phyloP scores from a whole-genome alignment of 2,113 vertebrate genomes.

The Pteronura brasiliensis region DNA sequence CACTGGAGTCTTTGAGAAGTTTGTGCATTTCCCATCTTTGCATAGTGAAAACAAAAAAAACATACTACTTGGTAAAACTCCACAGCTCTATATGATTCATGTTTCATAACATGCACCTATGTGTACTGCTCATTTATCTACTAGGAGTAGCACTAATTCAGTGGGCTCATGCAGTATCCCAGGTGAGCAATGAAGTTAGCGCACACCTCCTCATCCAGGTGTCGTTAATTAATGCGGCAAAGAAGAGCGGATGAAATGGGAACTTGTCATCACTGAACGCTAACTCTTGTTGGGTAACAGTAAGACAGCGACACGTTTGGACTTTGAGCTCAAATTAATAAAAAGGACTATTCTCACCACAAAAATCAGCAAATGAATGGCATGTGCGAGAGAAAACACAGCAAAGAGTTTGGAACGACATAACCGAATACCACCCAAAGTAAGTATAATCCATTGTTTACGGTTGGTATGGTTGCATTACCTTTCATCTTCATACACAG shows the following conservation, averaged over 20 bases:
- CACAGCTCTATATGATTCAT: slow-evolving; percentile 74
- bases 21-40: slow-evolving; percentile 96
- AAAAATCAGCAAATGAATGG: slow-evolving; percentile 56
- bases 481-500: slow-evolving; percentile 4
- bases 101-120: slow-evolving; percentile 92
- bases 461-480: slow-evolving; percentile 30
- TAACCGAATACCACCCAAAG: slow-evolving; percentile 57
- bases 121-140: slow-evolving; percentile 86
- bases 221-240: slow-evolving; percentile 78
- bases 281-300: slow-evolving; percentile 59
- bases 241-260: slow-evolving; percentile 80
- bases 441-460: slow-evolving; percentile 20
- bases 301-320: slow-evolving; percentile 24
- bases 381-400: slow-evolving; percentile 53
- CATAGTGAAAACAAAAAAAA: slow-evolving; percentile 90
- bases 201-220: slow-evolving; percentile 78
- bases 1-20: slow-evolving; percentile 80
- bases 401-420: slow-evolving; percentile 31
- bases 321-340: slow-evolving; percentile 48
- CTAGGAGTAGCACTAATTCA: slow-evolving; percentile 85
- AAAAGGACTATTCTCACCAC: slow-evolving; percentile 17
- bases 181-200: slow-evolving; percentile 80
- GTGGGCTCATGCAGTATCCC: slow-evolving; percentile 91
- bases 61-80: slow-evolving; percentile 78
- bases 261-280: slow-evolving; percentile 55